Evolutionary conservation across 2,888 invertebrate species (phyloP).

Genomic region (Dysmachus trigonus): DNA sequence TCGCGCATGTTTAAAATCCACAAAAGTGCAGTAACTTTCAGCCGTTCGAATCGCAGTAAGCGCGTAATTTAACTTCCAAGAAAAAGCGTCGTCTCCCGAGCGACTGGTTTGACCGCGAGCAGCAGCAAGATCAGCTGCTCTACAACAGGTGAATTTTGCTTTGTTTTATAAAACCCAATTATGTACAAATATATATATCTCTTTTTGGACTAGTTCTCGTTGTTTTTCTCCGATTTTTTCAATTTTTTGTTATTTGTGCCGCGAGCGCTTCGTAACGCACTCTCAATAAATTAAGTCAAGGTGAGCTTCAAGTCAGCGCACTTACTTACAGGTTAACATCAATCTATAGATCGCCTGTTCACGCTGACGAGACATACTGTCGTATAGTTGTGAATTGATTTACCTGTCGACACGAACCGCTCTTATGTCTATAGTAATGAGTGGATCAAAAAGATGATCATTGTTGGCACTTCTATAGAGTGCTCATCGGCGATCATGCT

Average conservation of each 20-base stretch:
- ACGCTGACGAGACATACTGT: not conserved
- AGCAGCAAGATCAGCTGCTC: not conserved
- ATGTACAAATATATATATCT: not conserved
- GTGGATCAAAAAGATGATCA: not conserved
- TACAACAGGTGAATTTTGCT: not conserved
- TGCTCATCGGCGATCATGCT: not conserved
- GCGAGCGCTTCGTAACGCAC: not conserved
- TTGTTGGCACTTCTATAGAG: not conserved
- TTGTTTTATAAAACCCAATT: not conserved
- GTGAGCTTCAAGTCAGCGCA: not conserved
- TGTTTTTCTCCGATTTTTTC: not conserved
- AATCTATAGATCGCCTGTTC: not conserved
- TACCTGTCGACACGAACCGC: not conserved
- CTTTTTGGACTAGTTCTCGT: not conserved
- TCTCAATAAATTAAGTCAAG: not conserved
- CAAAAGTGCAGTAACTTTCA: not conserved
- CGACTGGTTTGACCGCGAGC: not conserved
- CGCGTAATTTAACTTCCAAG: not conserved
- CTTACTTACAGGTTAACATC: not conserved
- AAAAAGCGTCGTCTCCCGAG: not conserved
- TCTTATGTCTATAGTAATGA: not conserved
- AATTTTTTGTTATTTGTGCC: not conserved
- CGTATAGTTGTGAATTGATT: not conserved
- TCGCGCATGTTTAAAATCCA: not conserved
- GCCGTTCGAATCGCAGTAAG: not conserved